Conservation (phyloP, 2,888 invertebrate genomes). For the Helicoverpa assulta region DNA sequence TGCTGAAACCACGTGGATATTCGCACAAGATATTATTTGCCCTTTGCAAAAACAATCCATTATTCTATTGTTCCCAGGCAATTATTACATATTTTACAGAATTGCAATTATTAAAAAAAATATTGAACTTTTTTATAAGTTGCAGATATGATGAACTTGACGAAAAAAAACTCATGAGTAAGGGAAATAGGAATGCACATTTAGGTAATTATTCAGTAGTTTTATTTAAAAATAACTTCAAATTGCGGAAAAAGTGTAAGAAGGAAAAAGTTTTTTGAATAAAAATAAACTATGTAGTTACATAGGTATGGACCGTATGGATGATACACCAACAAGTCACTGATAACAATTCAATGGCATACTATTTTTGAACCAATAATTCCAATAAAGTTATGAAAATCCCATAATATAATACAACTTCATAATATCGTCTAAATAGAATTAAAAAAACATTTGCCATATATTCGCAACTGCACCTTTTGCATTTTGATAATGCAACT, state of each 20-base stretch:
- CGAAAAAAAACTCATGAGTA: too few relatives aligned
- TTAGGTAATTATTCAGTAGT: too few relatives aligned
- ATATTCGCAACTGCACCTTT: background rate
- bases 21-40: slow-evolving; percentile 4
- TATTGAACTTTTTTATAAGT: too few relatives aligned
- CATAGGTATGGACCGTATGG: background rate
- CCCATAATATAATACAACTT: background rate
- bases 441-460: background rate
- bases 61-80: too few relatives aligned
- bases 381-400: background rate
- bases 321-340: background rate
- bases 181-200: too few relatives aligned
- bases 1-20: slow-evolving; percentile 26
- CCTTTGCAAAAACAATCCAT: too few relatives aligned
- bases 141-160: too few relatives aligned
- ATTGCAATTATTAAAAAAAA: too few relatives aligned
- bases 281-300: background rate
- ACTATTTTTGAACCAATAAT: background rate
- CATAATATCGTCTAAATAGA: background rate
- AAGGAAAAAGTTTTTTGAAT: slow-evolving; percentile 15
- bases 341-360: background rate
- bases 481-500: slow-evolving; percentile 9
- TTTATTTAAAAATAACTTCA: too few relatives aligned
- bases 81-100: too few relatives aligned
- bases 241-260: slow-evolving; percentile 13